These are phyloP conservation scores for Drosophila parthenogenetica DNA, from an alignment of 2,888 invertebrate genomes.

Conservation along the genomic window DNA sequence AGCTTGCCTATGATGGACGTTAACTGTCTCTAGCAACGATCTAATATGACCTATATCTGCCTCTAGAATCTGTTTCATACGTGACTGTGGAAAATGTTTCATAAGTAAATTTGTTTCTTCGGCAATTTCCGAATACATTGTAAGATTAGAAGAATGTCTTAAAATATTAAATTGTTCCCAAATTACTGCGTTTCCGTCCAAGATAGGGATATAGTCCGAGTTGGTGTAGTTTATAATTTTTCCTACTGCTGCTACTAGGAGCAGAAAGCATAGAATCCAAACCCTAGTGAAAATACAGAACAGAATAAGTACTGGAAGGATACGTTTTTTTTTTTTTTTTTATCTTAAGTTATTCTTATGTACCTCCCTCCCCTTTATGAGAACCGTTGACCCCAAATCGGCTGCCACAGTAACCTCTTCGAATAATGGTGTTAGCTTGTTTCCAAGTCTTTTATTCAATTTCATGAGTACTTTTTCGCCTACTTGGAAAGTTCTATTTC, in stretches of 20 bases:
- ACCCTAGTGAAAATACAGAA: background rate
- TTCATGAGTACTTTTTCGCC: background rate
- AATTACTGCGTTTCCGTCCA: slow-evolving; percentile 22
- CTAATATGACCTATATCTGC: background rate
- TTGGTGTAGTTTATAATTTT: slow-evolving; percentile 14
- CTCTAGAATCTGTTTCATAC: no score
- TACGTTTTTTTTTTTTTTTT: no score
- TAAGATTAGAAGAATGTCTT: slow-evolving; percentile 7
- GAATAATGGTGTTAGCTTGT: slow-evolving; percentile 2
- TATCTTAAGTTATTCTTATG: slow-evolving; percentile 2
- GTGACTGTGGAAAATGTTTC: no score
- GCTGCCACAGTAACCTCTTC: background rate
- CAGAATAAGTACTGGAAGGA: no score
- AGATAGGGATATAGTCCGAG: slow-evolving; percentile 22
- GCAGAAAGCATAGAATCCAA: background rate
- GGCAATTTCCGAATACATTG: slow-evolving; percentile 4
- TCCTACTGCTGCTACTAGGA: background rate
- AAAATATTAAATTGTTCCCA: slow-evolving; percentile 18
- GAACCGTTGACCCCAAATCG: slow-evolving; percentile 8
- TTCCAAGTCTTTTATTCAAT: background rate
- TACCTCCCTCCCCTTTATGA: background rate
- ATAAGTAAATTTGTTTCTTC: no score
- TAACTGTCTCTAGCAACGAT: no score
- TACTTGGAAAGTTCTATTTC: background rate
- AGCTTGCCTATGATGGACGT: no score